Evolutionary conservation across 2,113 vertebrate genomes (phyloP).

Genomic region (Dromaius novaehollandiae): DNA sequence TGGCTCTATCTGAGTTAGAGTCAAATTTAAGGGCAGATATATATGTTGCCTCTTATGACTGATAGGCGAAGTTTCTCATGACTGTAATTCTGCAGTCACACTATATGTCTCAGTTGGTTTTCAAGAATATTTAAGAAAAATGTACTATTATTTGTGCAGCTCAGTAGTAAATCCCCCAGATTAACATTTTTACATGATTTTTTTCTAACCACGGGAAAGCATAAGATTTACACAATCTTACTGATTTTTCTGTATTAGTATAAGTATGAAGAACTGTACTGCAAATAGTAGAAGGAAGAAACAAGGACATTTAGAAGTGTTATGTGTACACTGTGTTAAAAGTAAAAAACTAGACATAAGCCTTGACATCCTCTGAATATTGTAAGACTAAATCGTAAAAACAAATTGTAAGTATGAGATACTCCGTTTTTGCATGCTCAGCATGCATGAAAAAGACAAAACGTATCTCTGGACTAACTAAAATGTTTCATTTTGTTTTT

Average conservation of each 20-base stretch:
- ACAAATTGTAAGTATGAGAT: neutral
- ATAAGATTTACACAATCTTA: neutral
- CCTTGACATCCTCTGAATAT: neutral
- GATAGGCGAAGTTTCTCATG: neutral
- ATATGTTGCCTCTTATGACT: neutral
- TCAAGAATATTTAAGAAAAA: neutral
- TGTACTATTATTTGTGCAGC: neutral
- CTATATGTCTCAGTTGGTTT: neutral
- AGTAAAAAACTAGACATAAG: neutral
- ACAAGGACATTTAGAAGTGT: neutral
- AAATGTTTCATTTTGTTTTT: neutral
- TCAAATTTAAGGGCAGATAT: neutral
- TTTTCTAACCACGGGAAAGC: neutral
- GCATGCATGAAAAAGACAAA: neutral
- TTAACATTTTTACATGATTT: neutral
- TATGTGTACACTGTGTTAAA: neutral
- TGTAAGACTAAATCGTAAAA: neutral
- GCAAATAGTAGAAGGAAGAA: neutral
- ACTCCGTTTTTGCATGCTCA: neutral
- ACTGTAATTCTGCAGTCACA: no score
- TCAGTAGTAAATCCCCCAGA: neutral
- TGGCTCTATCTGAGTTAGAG: neutral
- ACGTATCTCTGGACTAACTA: neutral
- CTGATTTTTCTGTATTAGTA: neutral
- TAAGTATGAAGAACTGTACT: neutral